A percentile compares a stretch with the other conserved stretches of the same genome.
Evolutionary conservation across 2,888 invertebrate species (phyloP).

Genomic region (Dicyrtoma fusca): DNA sequence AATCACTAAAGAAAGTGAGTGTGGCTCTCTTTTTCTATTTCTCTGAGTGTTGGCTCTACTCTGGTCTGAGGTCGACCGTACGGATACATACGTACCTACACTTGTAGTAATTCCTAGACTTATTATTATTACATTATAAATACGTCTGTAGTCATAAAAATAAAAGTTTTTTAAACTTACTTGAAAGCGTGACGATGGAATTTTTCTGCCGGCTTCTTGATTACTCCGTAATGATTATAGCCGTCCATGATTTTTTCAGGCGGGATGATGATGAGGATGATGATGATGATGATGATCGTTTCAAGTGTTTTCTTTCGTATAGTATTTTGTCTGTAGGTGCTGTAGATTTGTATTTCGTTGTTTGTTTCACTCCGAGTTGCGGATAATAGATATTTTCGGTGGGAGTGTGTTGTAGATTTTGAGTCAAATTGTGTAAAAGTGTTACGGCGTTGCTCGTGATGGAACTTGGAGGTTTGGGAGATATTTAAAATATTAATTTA

Average conservation of each 20-base stretch:
- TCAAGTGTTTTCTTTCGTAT: too few species aligned
- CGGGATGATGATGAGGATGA: not conserved
- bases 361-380: slow-evolving; percentile 7
- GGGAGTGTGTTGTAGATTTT: slow-evolving; percentile 11
- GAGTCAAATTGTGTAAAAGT: slow-evolving; percentile 18
- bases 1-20: not conserved
- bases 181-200: slow-evolving; percentile 17
- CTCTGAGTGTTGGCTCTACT: not conserved
- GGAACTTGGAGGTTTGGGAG: too few species aligned
- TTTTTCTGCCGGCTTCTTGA: slow-evolving; percentile 7
- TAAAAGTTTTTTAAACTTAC: slow-evolving; percentile 10
- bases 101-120: too few species aligned
- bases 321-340: too few species aligned
- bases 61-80: too few species aligned
- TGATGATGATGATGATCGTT: not conserved
- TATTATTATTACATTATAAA: not conserved
- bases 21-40: not conserved
- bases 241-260: slow-evolving; percentile 15
- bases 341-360: too few species aligned
- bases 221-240: slow-evolving; percentile 5
- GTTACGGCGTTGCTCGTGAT: too few species aligned
- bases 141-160: not conserved
- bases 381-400: not conserved
- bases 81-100: too few species aligned
- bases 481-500: too few species aligned